Evolutionary conservation across 2,888 invertebrate genomes (phyloP).

Genomic region (Archips crataeganus): DNA sequence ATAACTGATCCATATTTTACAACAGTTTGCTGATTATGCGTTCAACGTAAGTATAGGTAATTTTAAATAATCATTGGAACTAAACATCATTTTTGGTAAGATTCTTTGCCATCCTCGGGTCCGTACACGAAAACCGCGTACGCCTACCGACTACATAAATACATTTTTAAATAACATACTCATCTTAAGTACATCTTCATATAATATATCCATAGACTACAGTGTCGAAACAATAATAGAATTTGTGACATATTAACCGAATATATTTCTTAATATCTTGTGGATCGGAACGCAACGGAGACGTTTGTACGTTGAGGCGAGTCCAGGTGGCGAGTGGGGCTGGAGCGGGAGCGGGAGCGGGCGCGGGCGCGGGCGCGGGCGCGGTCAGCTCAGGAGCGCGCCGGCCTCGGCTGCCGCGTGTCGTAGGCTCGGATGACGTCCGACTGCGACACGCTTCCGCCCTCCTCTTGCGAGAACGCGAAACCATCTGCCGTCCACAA

Average conservation of each 20-base stretch:
- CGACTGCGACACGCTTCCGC: conserved; percentile 97
- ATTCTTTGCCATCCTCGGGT: conserved; percentile 5
- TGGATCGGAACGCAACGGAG: conserved; percentile 26
- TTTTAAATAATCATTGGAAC: conserved; percentile 9
- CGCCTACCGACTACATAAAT: conserved; percentile 23
- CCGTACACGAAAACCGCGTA: not conserved
- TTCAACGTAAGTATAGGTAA: conserved; percentile 11
- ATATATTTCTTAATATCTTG: conserved; percentile 28
- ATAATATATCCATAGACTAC: conserved; percentile 32
- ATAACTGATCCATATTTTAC: not conserved
- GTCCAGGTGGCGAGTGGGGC: conserved; percentile 42
- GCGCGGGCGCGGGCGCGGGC: conserved; percentile 42
- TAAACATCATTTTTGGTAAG: conserved; percentile 25
- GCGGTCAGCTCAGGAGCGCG: conserved; percentile 86
- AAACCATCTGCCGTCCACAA: conserved; percentile 92
- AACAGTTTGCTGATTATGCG: conserved; percentile 20
- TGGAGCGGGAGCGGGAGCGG: conserved; percentile 38
- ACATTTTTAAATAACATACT: conserved; percentile 24
- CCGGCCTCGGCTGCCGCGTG: conserved; percentile 94
- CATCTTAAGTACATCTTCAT: conserved; percentile 28
- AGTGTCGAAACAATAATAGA: conserved; percentile 31
- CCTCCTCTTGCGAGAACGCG: conserved; percentile 99
- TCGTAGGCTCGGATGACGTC: conserved; percentile 98
- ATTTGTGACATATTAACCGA: conserved; percentile 33
- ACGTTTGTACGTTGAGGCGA: conserved; percentile 28